phyloP scores from a whole-genome alignment of 2,797 vertebrate species.

The Propithecus deckenii region DNA sequence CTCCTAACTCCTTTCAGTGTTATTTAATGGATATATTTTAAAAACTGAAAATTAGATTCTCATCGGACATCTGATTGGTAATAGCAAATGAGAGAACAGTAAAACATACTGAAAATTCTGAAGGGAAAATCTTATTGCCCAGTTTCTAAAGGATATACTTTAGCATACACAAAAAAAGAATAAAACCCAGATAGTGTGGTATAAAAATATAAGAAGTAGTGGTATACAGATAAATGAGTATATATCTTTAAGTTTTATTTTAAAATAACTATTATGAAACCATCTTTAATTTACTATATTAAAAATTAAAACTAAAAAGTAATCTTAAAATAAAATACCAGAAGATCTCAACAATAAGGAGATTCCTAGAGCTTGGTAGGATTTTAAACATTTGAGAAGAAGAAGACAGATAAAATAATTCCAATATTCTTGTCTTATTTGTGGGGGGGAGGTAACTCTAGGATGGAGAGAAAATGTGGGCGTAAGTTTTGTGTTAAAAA shows the following conservation, averaged over 20 bases:
- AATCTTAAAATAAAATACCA: neutral
- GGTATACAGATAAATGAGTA: neutral
- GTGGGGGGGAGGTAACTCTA: fast-evolving
- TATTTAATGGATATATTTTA: neutral
- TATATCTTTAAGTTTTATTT: neutral
- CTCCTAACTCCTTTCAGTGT: neutral
- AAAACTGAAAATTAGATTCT: neutral
- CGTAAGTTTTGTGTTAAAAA: neutral
- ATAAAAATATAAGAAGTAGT: neutral
- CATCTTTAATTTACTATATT: neutral
- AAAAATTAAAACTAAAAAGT: neutral
- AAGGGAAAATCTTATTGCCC: neutral
- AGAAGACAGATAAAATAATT: neutral
- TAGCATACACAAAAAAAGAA: neutral
- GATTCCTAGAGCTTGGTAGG: neutral
- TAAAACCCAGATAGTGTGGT: neutral
- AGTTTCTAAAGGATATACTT: neutral
- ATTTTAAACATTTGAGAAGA: neutral
- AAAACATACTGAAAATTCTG: neutral
- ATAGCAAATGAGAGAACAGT: neutral
- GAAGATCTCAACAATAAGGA: neutral
- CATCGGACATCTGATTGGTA: neutral
- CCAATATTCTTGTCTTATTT: neutral
- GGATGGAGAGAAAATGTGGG: neutral
- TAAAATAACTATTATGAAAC: neutral